Base-by-base conservation (phyloP, 2,113 vertebrate genomes). In the Etheostoma cragini region DNA sequence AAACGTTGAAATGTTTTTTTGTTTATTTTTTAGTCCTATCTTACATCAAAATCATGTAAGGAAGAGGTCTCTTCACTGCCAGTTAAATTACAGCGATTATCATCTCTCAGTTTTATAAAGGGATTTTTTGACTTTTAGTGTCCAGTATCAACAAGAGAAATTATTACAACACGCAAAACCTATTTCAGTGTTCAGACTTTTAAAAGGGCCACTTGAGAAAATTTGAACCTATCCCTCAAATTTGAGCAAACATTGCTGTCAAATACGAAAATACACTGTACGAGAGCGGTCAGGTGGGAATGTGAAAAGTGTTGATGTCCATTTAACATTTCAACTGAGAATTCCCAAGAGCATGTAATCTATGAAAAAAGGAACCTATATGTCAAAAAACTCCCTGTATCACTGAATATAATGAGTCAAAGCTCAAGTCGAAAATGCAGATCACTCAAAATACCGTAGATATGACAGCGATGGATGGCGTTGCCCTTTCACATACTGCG, bases 221-320 rank as follows among this genome's bases (percentile, higher is more conserved):
- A 24, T 45, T 30, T 64, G 53, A 89, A 79, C 54, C 8, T 8
- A 15, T 62, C 70, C 69, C 62, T 72, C 16, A 22, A 42, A 56
- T 73, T 38, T 13, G 0, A 69, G 54, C 54, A 75, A 60, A 72
- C 10, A 10, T 13, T 11, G 21, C 54, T 57, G 63, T 81, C 49
- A 33, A 76, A 76, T 26, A 56, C 11, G 12, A 57, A 76, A 79
- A 71, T 47, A 46, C 21, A 33, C 35, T 58, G 54, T 24, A 42
- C 42, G 76, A 78, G 56, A 66, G 77, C 57, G 75, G 75, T 82
- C 63, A 46, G 77, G 79, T 72, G 80, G 92, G 90, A 91, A 93
- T 90, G 91, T 91, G 85, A 84, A 84, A 78, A 89, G 82, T 92
- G 66, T 71, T 74, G 35, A 47, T 76, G 71, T 87, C 87, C 45